Evolutionary conservation across 1,140 invertebrate species (phyloP).

Genomic region (Orchesella cincta): DNA sequence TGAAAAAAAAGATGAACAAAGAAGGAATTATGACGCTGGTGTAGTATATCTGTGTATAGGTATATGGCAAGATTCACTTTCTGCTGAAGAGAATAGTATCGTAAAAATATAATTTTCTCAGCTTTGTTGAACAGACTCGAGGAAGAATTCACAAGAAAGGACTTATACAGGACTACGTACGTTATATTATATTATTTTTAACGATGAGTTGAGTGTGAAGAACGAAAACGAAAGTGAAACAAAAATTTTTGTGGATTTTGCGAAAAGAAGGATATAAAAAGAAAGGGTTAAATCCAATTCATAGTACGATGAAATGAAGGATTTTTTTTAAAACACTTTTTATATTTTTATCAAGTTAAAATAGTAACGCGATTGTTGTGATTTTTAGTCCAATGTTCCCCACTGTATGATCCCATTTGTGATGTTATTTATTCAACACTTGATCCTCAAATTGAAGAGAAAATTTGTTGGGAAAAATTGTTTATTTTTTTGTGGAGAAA

Average conservation of each 20-base stretch:
- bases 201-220: too few species aligned
- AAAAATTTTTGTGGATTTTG: constrained; percentile 28
- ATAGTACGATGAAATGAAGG: neutral
- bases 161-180: too few species aligned
- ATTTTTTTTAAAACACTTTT: neutral
- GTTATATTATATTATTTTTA: too few species aligned
- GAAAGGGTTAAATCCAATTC: constrained; percentile 16
- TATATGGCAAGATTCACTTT: constrained; percentile 11
- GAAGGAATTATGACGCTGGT: neutral
- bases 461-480: too few species aligned
- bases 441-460: too few species aligned
- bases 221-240: constrained; percentile 30
- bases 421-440: too few species aligned
- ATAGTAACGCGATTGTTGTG: neutral
- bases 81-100: too few species aligned
- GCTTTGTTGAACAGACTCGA: constrained; percentile 3
- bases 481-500: too few species aligned
- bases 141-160: too few species aligned
- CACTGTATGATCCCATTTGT: constrained; percentile 14
- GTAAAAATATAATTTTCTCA: neutral
- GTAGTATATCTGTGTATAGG: neutral
- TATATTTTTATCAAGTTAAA: neutral
- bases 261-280: neutral
- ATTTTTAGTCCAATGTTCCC: constrained; percentile 10
- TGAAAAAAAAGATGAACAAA: too few species aligned